These are phyloP conservation scores for Amorpha juglandis DNA, from an alignment of 2,888 invertebrate species.

Conservation along the genomic window DNA sequence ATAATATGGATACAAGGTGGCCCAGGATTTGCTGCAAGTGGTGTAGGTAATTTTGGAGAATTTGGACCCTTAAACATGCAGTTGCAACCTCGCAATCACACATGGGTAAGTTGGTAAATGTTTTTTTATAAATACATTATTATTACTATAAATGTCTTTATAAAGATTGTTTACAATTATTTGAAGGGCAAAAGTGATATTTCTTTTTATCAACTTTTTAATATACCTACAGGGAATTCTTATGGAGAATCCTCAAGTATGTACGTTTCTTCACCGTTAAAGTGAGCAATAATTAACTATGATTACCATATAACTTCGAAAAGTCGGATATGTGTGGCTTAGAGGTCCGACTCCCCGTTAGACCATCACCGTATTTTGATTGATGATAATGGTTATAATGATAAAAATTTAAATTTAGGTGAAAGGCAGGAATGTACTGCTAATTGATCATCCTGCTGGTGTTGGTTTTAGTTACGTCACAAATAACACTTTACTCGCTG, in stretches of 20 bases:
- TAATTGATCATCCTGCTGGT: conserved; percentile 96
- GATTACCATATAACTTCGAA: no score
- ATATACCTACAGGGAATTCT: no score
- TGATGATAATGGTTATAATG: neutral
- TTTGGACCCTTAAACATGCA: conserved; percentile 90
- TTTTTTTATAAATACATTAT: neutral
- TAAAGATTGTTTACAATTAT: no score
- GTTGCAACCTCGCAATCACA: conserved; percentile 86
- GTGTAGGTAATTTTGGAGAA: conserved; percentile 94
- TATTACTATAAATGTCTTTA: no score
- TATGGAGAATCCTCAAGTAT: no score
- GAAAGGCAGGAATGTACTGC: conserved; percentile 90
- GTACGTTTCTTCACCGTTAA: no score
- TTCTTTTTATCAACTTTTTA: no score
- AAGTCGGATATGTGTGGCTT: no score
- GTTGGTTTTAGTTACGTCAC: conserved; percentile 93
- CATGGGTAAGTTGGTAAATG: conserved; percentile 86
- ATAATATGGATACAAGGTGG: conserved; percentile 96
- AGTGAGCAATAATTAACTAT: no score
- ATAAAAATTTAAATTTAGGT: conserved; percentile 78
- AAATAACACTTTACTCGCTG: conserved; percentile 59
- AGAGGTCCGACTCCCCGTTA: no score
- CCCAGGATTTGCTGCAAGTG: conserved; percentile 92
- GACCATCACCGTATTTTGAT: no score
- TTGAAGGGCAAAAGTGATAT: no score